Conservation (phyloP, 2,888 invertebrate species). For the Drosophila planitibia region DNA sequence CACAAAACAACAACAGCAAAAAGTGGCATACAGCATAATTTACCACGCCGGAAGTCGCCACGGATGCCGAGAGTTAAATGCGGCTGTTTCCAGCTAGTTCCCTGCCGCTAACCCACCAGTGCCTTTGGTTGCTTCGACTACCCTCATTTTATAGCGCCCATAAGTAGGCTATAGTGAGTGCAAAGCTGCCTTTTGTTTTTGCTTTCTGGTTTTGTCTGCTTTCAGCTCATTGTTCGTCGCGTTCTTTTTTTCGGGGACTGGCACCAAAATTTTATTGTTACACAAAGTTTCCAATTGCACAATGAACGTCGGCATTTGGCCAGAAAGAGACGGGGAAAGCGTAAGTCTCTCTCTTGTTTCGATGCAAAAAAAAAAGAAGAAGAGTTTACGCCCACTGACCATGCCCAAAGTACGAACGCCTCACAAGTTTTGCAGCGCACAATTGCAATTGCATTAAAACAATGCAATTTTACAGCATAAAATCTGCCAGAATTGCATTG, state of each 20-base stretch:
- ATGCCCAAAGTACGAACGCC: conserved; percentile 32
- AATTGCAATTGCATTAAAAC: conserved; percentile 65
- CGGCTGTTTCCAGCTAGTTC: conserved; percentile 33
- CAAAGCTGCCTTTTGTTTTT: conserved; percentile 40
- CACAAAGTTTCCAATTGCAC: conserved; percentile 69
- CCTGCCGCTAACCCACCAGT: not conserved
- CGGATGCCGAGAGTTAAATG: conserved; percentile 64
- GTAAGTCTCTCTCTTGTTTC: not conserved
- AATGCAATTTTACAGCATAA: conserved; percentile 43
- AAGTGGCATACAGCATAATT: conserved; percentile 46
- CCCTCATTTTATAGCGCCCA: conserved; percentile 25
- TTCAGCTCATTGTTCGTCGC: conserved; percentile 27
- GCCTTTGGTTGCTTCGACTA: not conserved
- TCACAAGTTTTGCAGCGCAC: conserved; percentile 47
- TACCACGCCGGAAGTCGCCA: conserved; percentile 56
- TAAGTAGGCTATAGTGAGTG: conserved; percentile 54
- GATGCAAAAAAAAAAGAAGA: conserved; percentile 16
- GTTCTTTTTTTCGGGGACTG: conserved; percentile 15
- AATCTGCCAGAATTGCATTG: conserved; percentile 23
- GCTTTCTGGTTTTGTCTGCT: conserved; percentile 25
- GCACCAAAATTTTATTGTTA: conserved; percentile 63
- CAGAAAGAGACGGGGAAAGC: not conserved
- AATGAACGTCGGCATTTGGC: conserved; percentile 39
- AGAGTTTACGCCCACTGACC: conserved; percentile 40
- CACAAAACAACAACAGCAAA: conserved; percentile 1